These are phyloP conservation scores for Stenchaetothrips biformis DNA, from an alignment of 2,888 invertebrate species.

Conservation along the genomic window DNA sequence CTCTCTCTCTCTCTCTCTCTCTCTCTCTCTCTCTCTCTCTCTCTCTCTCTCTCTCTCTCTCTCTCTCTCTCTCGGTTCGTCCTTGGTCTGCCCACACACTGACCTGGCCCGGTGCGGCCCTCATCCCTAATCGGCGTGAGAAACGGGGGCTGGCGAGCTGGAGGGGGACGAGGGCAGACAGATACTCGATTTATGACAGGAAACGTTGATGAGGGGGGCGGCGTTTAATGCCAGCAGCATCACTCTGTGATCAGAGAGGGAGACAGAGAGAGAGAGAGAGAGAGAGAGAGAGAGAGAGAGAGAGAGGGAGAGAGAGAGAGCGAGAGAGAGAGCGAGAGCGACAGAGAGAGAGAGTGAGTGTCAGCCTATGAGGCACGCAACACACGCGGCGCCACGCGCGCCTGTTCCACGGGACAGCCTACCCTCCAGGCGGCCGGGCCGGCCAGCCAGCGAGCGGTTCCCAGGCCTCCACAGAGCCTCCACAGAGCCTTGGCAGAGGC, in stretches of 20 bases:
- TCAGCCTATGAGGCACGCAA: too few relatives aligned
- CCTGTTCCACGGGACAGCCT: too few relatives aligned
- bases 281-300: slow-evolving; percentile 4
- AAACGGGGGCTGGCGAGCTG: background rate
- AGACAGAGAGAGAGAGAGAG: background rate
- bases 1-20: too few relatives aligned
- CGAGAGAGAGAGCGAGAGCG: background rate
- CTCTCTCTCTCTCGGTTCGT: background rate
- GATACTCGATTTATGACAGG: background rate
- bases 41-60: background rate
- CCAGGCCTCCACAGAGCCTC: too few relatives aligned
- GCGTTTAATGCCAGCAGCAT: background rate
- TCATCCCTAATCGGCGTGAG: too few relatives aligned
- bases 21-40: too few relatives aligned
- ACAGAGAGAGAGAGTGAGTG: background rate
- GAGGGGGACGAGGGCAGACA: background rate
- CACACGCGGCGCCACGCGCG: too few relatives aligned
- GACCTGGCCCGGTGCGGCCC: too few relatives aligned
- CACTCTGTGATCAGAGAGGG: background rate
- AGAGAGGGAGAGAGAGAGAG: background rate
- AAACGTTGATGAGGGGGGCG: background rate
- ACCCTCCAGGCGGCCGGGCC: too few relatives aligned
- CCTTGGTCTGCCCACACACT: background rate
- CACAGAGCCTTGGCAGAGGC: too few relatives aligned
- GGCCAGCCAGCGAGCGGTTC: too few relatives aligned